Conservation (phyloP, 2,113 vertebrate genomes). For the Lipophrys pholis region DNA sequence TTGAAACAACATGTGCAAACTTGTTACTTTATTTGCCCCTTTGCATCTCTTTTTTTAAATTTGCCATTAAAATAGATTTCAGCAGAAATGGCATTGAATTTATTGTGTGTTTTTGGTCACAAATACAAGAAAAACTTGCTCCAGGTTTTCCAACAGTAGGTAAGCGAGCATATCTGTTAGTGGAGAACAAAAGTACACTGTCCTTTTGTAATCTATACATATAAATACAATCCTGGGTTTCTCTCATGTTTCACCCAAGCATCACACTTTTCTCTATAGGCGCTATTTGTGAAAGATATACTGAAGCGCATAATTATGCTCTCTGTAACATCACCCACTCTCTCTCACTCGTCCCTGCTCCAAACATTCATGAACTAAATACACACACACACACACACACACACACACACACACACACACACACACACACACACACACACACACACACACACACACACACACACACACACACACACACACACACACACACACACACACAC, state of each 20-base stretch:
- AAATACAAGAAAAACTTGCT: slow-evolving; percentile 5
- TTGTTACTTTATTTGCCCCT: background rate
- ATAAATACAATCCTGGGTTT: slow-evolving; percentile 13
- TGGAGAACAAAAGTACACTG: background rate
- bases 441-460: no score
- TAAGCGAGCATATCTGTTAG: slow-evolving; percentile 15
- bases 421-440: background rate
- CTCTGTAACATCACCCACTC: slow-evolving; percentile 38
- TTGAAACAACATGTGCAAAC: background rate
- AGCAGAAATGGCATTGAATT: slow-evolving; percentile 12
- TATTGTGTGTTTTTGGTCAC: slow-evolving; percentile 4
- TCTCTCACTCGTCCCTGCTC: slow-evolving; percentile 33
- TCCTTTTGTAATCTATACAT: slow-evolving; percentile 2
- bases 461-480: no score
- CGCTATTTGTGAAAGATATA: slow-evolving; percentile 6
- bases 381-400: background rate
- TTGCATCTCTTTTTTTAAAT: slow-evolving; percentile 5
- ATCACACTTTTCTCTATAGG: background rate
- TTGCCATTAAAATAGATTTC: slow-evolving; percentile 16
- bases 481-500: no score
- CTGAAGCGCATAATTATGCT: slow-evolving; percentile 44
- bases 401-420: background rate
- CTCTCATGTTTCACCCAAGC: background rate
- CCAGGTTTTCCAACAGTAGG: slow-evolving; percentile 6
- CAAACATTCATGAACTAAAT: slow-evolving; percentile 31